These are phyloP conservation scores for Rotaria socialis DNA, from an alignment of 2,888 invertebrate species.

Conservation along the genomic window DNA sequence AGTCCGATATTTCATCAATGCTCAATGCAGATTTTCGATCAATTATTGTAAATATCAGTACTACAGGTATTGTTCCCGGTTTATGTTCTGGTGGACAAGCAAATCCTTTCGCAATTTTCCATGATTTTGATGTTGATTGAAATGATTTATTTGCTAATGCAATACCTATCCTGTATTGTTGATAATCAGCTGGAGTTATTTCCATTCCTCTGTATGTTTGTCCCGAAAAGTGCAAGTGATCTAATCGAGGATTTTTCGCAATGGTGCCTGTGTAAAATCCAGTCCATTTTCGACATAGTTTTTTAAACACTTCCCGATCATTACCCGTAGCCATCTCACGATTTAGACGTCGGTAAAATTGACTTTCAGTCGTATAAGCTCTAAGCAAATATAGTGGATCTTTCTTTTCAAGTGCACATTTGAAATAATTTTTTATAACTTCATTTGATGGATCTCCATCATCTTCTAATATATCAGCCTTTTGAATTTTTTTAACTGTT, in stretches of 20 bases:
- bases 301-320: background rate
- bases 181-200: background rate
- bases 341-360: background rate
- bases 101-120: conserved; percentile 1
- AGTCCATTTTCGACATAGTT: background rate
- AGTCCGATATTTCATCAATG: background rate
- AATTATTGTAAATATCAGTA: background rate
- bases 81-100: background rate
- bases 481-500: background rate
- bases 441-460: background rate
- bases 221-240: background rate
- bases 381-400: background rate
- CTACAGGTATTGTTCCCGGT: background rate
- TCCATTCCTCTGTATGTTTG: background rate
- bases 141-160: background rate
- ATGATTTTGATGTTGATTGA: conserved; percentile 5
- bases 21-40: background rate
- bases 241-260: background rate
- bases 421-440: background rate
- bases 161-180: background rate
- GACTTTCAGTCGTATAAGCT: background rate
- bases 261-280: background rate
- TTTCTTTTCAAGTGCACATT: background rate
- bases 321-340: background rate
- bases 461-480: background rate